Conservation (phyloP, 2,113 vertebrate species). For the Hymenochirus boettgeri region DNA sequence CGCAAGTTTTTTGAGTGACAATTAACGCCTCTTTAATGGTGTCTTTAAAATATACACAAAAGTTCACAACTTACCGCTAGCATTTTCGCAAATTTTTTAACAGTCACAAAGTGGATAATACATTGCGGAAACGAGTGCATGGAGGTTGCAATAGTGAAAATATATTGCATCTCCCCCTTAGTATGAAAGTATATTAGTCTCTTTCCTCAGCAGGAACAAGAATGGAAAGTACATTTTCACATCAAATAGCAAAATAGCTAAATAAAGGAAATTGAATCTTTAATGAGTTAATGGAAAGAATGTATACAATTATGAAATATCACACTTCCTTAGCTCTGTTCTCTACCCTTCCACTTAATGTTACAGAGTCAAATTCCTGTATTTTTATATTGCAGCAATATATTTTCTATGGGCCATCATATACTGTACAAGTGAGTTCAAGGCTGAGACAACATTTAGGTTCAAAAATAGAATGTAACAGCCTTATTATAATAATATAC, state of each 20-base stretch:
- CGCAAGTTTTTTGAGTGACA: no score
- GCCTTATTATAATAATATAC: background rate
- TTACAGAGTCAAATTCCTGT: background rate
- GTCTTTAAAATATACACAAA: no score
- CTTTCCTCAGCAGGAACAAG: slow-evolving; percentile 29
- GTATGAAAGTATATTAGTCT: slow-evolving; percentile 18
- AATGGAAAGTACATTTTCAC: slow-evolving; percentile 23
- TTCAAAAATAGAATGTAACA: no score
- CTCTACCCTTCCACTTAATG: background rate
- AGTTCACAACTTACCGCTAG: no score
- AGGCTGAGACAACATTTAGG: background rate
- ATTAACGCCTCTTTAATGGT: no score
- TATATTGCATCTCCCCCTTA: no score
- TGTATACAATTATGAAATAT: background rate
- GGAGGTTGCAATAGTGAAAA: no score
- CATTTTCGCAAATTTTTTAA: no score
- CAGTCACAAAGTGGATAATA: no score
- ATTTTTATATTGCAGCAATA: background rate
- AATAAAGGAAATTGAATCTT: slow-evolving; percentile 16
- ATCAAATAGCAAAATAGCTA: slow-evolving; percentile 16
- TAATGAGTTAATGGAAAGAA: slow-evolving; percentile 11
- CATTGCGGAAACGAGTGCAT: no score
- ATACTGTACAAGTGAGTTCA: background rate
- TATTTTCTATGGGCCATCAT: background rate
- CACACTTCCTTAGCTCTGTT: background rate